phyloP scores from a whole-genome alignment of 2,113 vertebrate genomes.

The Myodes glareolus region DNA sequence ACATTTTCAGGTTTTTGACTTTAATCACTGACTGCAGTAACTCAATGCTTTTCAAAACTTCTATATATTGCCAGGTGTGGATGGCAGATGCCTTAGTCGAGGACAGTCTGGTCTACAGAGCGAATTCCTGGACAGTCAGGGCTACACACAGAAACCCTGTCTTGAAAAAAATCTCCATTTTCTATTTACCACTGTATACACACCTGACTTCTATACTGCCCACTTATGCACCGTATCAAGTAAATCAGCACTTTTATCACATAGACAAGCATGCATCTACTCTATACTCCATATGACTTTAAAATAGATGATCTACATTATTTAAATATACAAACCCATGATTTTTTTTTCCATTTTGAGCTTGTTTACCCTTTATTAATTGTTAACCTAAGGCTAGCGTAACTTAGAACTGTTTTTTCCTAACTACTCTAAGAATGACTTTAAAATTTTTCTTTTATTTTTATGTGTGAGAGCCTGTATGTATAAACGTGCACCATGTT shows the following conservation, averaged over 20 bases:
- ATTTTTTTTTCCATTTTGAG: slow-evolving; percentile 5
- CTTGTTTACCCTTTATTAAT: slow-evolving; percentile 2
- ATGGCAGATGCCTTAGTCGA: no score
- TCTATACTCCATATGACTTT: not conserved
- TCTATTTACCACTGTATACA: not conserved
- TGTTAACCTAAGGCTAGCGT: not conserved
- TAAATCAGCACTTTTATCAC: slow-evolving; percentile 20
- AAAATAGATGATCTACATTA: slow-evolving; percentile 12
- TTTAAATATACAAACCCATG: not conserved
- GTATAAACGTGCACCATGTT: not conserved
- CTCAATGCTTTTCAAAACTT: not conserved
- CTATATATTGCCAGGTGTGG: not conserved
- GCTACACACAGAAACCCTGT: no score
- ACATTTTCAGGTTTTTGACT: slow-evolving; percentile 7
- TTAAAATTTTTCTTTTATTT: not conserved
- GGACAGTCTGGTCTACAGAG: no score
- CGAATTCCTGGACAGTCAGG: no score
- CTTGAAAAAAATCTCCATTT: not conserved
- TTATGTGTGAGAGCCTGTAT: not conserved
- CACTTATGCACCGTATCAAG: not conserved
- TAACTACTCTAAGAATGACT: not conserved
- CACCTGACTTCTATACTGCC: not conserved
- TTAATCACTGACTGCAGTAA: not conserved
- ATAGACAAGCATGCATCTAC: not conserved
- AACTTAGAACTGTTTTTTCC: not conserved